Evolutionary conservation across 2,797 vertebrate species (phyloP).

Genomic region (Salarias fasciatus): DNA sequence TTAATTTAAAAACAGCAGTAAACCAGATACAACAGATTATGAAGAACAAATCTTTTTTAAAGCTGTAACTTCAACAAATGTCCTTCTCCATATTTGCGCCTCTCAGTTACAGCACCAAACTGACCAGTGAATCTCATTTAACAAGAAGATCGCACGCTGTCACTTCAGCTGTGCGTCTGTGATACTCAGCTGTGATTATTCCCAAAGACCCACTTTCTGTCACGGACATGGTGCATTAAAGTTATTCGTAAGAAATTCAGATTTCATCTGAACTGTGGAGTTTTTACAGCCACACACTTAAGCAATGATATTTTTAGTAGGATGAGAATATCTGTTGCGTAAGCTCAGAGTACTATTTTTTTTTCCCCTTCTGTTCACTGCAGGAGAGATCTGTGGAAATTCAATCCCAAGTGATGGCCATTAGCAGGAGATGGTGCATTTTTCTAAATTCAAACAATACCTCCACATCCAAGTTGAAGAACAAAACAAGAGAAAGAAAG

Average conservation of each 20-base stretch:
- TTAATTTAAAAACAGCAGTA: neutral
- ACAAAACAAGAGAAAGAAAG: neutral
- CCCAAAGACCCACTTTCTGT: neutral
- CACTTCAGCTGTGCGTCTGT: neutral
- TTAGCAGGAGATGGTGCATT: slow-evolving; percentile 8
- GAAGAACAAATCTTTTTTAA: slow-evolving; percentile 1
- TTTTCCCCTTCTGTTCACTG: neutral
- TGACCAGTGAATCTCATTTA: no score
- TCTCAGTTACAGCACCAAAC: no score
- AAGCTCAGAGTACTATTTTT: slow-evolving; percentile 16
- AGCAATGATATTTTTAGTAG: slow-evolving; percentile 48
- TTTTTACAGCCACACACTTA: slow-evolving; percentile 44
- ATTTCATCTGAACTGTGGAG: slow-evolving; percentile 13
- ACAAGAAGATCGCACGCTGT: no score
- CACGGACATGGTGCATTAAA: slow-evolving; percentile 5
- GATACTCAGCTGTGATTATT: neutral
- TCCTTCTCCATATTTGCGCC: no score
- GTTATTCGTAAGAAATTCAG: slow-evolving; percentile 25
- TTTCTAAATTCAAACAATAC: slow-evolving; percentile 13
- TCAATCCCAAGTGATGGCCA: neutral
- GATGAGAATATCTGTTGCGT: slow-evolving; percentile 37
- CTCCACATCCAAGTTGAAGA: slow-evolving; percentile 3
- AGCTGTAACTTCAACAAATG: neutral
- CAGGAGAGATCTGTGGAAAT: slow-evolving; percentile 8
- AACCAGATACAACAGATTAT: neutral